Percentiles rank a stretch among this genome's conserved stretches.
Conservation (phyloP, 2,888 invertebrate species). For the Harmothoe impar region DNA sequence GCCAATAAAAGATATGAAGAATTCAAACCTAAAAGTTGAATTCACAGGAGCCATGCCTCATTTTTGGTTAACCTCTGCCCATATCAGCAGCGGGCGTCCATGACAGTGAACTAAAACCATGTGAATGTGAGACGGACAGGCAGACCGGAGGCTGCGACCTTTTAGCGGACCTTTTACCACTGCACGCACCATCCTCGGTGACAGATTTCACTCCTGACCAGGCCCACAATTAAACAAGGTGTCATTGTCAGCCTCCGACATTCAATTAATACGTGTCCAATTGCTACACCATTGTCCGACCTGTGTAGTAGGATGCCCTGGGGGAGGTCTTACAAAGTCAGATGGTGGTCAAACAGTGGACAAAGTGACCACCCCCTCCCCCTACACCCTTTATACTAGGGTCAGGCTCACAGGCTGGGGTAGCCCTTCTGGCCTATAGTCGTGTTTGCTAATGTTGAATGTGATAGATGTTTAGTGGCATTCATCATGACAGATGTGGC, state of each 20-base stretch:
- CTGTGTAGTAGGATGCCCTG: neutral
- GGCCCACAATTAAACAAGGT: slow-evolving; percentile 4
- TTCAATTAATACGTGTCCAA: slow-evolving; percentile 27
- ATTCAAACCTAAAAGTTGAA: no score
- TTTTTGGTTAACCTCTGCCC: no score
- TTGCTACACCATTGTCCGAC: neutral
- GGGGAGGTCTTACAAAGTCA: neutral
- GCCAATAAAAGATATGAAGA: no score
- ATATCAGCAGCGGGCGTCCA: no score
- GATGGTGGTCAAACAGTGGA: slow-evolving; percentile 10
- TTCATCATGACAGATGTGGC: slow-evolving; percentile 28
- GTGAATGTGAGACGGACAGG: no score
- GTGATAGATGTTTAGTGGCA: slow-evolving; percentile 35
- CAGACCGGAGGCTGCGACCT: no score
- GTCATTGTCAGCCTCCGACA: slow-evolving; percentile 30
- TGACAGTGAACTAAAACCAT: no score
- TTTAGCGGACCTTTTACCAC: no score
- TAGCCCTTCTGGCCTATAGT: no score
- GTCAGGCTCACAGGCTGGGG: neutral
- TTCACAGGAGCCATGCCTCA: no score
- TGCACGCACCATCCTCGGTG: neutral
- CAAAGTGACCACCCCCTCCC: neutral
- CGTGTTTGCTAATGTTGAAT: neutral
- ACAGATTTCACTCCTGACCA: neutral
- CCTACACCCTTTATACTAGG: neutral